These are phyloP conservation scores for Iphiclides podalirius DNA, from an alignment of 2,888 invertebrate species.

Conservation along the genomic window DNA sequence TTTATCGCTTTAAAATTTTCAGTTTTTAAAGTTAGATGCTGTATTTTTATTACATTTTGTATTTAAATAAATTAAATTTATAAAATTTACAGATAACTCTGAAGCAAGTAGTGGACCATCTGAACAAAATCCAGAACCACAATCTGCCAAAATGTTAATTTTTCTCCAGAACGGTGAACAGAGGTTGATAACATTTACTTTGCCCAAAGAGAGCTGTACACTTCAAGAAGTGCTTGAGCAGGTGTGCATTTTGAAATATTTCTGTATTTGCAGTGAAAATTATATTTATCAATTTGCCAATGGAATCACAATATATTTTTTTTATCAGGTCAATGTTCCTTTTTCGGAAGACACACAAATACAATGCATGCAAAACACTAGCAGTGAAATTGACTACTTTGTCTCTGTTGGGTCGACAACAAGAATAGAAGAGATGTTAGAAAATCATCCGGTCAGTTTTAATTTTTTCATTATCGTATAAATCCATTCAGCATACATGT, in stretches of 20 bases:
- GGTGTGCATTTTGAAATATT: constrained; percentile 66
- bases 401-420: constrained; percentile 84
- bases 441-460: constrained; percentile 69
- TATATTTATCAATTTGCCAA: no score
- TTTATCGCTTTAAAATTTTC: no score
- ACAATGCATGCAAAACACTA: constrained; percentile 86
- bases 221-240: constrained; percentile 90
- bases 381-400: constrained; percentile 88
- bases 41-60: no score
- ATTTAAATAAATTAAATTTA: no score
- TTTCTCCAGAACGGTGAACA: constrained; percentile 89
- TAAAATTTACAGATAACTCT: constrained; percentile 54
- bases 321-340: constrained; percentile 82
- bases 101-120: constrained; percentile 60
- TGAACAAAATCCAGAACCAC: constrained; percentile 74
- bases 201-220: constrained; percentile 90
- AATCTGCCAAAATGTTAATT: constrained; percentile 89
- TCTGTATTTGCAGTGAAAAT: no score
- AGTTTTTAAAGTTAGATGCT: no score
- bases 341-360: constrained; percentile 86
- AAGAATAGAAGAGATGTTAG: constrained; percentile 74
- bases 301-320: no score
- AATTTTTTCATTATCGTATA: no score
- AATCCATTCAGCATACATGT: no score
- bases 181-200: constrained; percentile 89